These are phyloP conservation scores for Excalfactoria chinensis DNA, from an alignment of 2,113 vertebrate species.

Conservation along the genomic window DNA sequence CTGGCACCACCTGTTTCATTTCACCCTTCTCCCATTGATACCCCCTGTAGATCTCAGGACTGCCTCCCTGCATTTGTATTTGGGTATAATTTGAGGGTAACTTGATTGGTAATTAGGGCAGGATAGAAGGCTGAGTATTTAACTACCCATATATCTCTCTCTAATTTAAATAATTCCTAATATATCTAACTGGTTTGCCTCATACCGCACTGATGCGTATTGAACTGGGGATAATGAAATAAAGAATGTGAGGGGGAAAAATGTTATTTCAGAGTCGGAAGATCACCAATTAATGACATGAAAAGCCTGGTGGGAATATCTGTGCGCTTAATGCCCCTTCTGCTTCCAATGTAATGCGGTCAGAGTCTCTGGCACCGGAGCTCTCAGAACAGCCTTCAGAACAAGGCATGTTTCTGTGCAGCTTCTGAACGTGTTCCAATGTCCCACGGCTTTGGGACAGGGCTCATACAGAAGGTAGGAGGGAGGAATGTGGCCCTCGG, in stretches of 20 bases:
- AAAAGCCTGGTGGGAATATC: conserved; percentile 74
- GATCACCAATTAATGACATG: conserved; percentile 79
- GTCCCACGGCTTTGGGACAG: not conserved
- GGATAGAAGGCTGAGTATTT: conserved; percentile 78
- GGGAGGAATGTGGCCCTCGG: not conserved
- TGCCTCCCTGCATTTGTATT: conserved; percentile 75
- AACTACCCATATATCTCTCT: conserved; percentile 80
- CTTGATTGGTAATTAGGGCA: conserved; percentile 80
- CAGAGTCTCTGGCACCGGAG: not conserved
- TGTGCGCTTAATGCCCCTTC: conserved; percentile 59
- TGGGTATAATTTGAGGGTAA: conserved; percentile 78
- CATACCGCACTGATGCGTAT: conserved; percentile 74
- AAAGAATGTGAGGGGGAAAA: conserved; percentile 75
- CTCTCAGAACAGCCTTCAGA: not conserved
- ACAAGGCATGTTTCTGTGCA: not conserved
- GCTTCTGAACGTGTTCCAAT: not conserved
- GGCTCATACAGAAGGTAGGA: not conserved
- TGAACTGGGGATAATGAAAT: conserved; percentile 84
- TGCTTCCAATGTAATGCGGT: not conserved
- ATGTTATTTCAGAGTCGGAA: conserved; percentile 78
- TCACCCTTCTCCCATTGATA: conserved; percentile 12
- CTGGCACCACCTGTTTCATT: not conserved
- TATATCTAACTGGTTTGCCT: conserved; percentile 74
- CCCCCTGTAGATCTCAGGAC: conserved; percentile 56
- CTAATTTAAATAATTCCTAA: conserved; percentile 85